These are phyloP conservation scores for Neolamprologus fasciatus DNA, from an alignment of 2,113 vertebrate genomes.

Conservation along the genomic window DNA sequence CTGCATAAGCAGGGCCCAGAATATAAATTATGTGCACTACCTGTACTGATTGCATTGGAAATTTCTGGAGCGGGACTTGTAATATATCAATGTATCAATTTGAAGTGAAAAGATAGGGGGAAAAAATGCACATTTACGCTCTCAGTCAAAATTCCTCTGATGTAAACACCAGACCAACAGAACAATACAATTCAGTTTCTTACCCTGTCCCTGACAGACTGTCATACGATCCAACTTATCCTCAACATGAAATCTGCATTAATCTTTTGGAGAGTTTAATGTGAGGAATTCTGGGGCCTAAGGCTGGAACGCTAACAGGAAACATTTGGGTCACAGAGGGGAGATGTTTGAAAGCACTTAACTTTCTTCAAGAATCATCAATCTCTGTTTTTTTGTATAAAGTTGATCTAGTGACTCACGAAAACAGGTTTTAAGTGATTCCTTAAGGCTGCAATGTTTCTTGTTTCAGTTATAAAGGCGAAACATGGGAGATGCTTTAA, in stretches of 20 bases:
- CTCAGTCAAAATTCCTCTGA: not conserved
- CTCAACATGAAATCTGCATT: not conserved
- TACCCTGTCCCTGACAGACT: not conserved
- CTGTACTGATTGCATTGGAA: not conserved
- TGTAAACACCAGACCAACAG: not conserved
- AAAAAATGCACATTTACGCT: not conserved
- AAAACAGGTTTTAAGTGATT: not conserved
- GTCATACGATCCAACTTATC: not conserved
- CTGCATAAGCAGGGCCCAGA: not conserved
- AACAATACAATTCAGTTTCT: not conserved
- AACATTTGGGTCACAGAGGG: not conserved
- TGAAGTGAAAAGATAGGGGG: not conserved
- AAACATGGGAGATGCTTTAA: not conserved
- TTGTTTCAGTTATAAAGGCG: not conserved
- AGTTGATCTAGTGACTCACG: not conserved
- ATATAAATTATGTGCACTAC: not conserved
- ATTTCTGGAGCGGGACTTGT: not conserved
- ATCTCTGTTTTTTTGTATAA: not conserved
- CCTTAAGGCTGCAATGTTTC: not conserved
- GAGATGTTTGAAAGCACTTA: not conserved
- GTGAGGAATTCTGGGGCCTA: not conserved
- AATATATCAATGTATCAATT: not conserved
- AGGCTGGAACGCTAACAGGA: not conserved
- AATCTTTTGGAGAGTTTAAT: not conserved
- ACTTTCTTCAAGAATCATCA: not conserved